Evolutionary conservation across 2,888 invertebrate species (phyloP).

Genomic region (Rhimphoctona megacephalus): DNA sequence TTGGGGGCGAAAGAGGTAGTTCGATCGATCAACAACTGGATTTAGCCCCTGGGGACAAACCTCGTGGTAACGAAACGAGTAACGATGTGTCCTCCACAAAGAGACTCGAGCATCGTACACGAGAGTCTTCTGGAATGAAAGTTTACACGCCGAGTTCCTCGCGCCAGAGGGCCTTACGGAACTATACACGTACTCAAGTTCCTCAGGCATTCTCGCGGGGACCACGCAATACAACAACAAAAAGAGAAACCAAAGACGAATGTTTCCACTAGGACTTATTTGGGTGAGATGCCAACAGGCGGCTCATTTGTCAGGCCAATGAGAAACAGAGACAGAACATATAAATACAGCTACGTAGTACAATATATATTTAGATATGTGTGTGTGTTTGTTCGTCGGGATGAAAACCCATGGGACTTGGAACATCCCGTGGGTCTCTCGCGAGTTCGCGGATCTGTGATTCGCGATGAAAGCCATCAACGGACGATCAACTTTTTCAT

Average conservation of each 20-base stretch:
- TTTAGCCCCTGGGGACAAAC: constrained; percentile 51
- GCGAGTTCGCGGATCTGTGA: constrained; percentile 45
- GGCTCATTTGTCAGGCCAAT: constrained; percentile 66
- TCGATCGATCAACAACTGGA: constrained; percentile 55
- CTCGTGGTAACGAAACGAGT: constrained; percentile 43
- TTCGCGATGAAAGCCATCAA: constrained; percentile 37
- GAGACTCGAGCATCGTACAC: not conserved
- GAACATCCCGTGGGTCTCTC: constrained; percentile 32
- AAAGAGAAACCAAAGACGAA: constrained; percentile 54
- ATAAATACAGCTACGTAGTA: not conserved
- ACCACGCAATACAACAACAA: constrained; percentile 34
- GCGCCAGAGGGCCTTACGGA: constrained; percentile 8
- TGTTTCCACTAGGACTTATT: constrained; percentile 68
- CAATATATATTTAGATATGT: not conserved
- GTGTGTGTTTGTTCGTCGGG: not conserved
- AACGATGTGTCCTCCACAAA: constrained; percentile 35
- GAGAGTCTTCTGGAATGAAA: constrained; percentile 44
- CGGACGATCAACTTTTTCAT: constrained; percentile 30
- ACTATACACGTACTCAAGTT: constrained; percentile 19
- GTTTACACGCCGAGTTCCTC: constrained; percentile 35
- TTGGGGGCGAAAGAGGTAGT: constrained; percentile 34
- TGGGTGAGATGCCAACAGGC: constrained; percentile 63
- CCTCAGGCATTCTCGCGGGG: constrained; percentile 19
- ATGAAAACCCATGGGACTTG: constrained; percentile 40
- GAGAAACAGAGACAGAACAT: constrained; percentile 26